Base-by-base conservation (phyloP, 1,140 invertebrate genomes). In the Hylyphantes graminicola region DNA sequence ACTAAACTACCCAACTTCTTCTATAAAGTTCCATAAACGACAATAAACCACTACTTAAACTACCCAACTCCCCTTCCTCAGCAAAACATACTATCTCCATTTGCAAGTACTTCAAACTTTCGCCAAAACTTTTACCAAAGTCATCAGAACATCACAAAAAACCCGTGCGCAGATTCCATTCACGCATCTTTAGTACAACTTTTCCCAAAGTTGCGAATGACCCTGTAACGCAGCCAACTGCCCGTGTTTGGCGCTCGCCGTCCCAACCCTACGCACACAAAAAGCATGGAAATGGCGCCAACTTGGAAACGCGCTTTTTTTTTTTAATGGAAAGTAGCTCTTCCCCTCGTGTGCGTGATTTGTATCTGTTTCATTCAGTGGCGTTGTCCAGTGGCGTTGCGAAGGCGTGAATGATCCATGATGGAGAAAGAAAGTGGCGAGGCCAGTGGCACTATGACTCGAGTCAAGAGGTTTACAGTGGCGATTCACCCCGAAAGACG, bases 391-490 rank as follows among this genome's bases (percentile, higher is more conserved):
- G 12, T 50, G 35, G 68, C 68, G 68, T 51, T 12, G 19, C 3
- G 35, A 65, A 53, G 35, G 35, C 15, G 64, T 81, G 55, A 64
- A 21, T 17, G n/a, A 72, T 35, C 67, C 15, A 51, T 19, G 9
- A 83, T 83, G 80, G 80, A 83, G 21, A 83, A 75, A 35, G 80
- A 83, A 12, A 50, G n/a, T 7, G 80, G 70, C 10, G 80, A 83
- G 12, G 19, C 57, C 15, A 83, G 80, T 50, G 65, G 77, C 19
- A 61, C 50, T 11, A 65, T 83, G 59, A 83, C 80, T 19, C 15
- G 72, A 10, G 80, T 83, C 50, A 83, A 83, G n/a, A 50, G 80
- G 35, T 83, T 83, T 55, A 83, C 80, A 65, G 80, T 83, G 21
- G 80, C 80, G 9, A 83, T 83, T 8, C 80, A 83, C 72, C 80